Evolutionary conservation across 2,888 invertebrate genomes (phyloP).

Genomic region (Drosophila paranaensis): DNA sequence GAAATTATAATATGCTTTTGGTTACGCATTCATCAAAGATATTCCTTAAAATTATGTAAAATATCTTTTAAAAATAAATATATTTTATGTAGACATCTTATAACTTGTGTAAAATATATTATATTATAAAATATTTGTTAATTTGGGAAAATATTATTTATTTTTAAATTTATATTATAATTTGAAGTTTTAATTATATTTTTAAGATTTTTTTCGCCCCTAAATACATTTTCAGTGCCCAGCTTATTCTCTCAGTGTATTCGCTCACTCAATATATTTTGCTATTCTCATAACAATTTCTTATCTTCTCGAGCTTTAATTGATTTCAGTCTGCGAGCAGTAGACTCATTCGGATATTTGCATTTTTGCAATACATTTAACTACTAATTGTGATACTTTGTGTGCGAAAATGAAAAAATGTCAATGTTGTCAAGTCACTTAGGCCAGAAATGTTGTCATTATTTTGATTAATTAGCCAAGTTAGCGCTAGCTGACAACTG

Average conservation of each 20-base stretch:
- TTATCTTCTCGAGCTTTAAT: neutral
- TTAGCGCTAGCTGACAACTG: constrained; percentile 66
- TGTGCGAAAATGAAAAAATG: neutral
- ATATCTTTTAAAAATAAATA: too few relatives aligned
- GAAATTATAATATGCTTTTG: too few relatives aligned
- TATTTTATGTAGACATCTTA: too few relatives aligned
- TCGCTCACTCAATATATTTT: neutral
- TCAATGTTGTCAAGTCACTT: constrained; percentile 12
- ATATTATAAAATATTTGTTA: too few relatives aligned
- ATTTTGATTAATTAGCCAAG: constrained; percentile 63
- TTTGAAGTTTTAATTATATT: too few relatives aligned
- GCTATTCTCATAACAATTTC: neutral
- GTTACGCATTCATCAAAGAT: too few relatives aligned
- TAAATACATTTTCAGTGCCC: neutral
- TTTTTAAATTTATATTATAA: too few relatives aligned
- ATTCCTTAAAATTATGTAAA: too few relatives aligned
- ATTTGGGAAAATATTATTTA: too few relatives aligned
- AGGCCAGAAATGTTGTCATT: constrained; percentile 36
- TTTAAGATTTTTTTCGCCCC: too few relatives aligned
- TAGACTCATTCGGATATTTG: constrained; percentile 23
- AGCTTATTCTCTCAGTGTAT: neutral
- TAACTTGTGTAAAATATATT: too few relatives aligned
- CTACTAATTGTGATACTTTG: constrained; percentile 29
- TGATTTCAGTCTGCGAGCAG: neutral
- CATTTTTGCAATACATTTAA: constrained; percentile 18